Evolutionary conservation across 1,140 invertebrate species (phyloP).

Genomic region (Oryzaephilus surinamensis): DNA sequence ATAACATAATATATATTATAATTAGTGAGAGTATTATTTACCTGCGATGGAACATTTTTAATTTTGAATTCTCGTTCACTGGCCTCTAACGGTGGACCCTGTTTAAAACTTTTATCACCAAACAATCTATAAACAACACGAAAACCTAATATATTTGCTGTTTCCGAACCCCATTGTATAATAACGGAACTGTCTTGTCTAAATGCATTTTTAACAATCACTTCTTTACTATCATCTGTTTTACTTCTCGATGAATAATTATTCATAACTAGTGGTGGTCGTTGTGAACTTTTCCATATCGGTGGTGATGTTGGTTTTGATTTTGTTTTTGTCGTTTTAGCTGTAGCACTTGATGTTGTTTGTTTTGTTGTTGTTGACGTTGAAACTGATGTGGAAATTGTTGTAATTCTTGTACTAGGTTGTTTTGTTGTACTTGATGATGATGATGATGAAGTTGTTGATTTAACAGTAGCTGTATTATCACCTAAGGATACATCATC

Average conservation of each 20-base stretch:
- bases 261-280: slow-evolving; percentile 60
- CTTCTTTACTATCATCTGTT: slow-evolving; percentile 57
- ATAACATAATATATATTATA: too few species aligned
- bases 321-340: slow-evolving; percentile 30
- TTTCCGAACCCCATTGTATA: slow-evolving; percentile 83
- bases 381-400: slow-evolving; percentile 20
- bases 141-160: slow-evolving; percentile 74
- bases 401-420: slow-evolving; percentile 24
- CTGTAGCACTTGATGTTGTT: slow-evolving; percentile 18
- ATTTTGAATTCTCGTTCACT: slow-evolving; percentile 84
- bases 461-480: slow-evolving; percentile 10
- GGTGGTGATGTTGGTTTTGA: slow-evolving; percentile 34
- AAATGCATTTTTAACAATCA: slow-evolving; percentile 74
- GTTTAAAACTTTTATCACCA: slow-evolving; percentile 80
- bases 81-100: slow-evolving; percentile 75
- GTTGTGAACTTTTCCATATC: slow-evolving; percentile 32
- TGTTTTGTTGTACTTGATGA: slow-evolving; percentile 22
- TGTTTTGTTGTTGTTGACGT: slow-evolving; percentile 28
- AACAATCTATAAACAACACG: slow-evolving; percentile 82
- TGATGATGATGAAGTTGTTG: slow-evolving; percentile 19
- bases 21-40: slow-evolving; percentile 33
- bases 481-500: slow-evolving; percentile 35
- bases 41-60: slow-evolving; percentile 80
- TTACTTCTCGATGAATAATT: slow-evolving; percentile 53
- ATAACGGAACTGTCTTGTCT: slow-evolving; percentile 78